Evolutionary conservation across 2,888 invertebrate genomes (phyloP).

Genomic region (Platycheirus rosarum): DNA sequence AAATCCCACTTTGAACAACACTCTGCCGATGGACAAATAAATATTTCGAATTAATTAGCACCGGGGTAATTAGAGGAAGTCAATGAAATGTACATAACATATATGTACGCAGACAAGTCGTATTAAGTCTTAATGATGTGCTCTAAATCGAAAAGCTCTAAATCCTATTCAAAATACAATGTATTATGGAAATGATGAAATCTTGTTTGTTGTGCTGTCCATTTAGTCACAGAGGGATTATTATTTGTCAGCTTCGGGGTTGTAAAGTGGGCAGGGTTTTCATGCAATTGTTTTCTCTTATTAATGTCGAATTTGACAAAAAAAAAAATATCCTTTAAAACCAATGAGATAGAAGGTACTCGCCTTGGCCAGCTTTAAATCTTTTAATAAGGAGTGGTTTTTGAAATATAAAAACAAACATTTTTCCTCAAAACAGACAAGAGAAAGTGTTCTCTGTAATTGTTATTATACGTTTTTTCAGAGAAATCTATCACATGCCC

Average conservation of each 20-base stretch:
- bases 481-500: too few species aligned
- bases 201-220: background rate
- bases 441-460: too few species aligned
- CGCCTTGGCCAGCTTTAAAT: too few species aligned
- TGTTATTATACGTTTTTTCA: too few species aligned
- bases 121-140: conserved; percentile 25
- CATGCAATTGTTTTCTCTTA: too few species aligned
- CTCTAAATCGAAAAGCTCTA: conserved; percentile 13
- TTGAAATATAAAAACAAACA: too few species aligned
- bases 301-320: too few species aligned
- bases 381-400: too few species aligned
- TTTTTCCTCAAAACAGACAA: too few species aligned
- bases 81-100: conserved; percentile 3
- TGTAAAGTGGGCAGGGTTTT: background rate
- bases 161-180: conserved; percentile 16
- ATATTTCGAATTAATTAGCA: conserved; percentile 57
- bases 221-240: conserved; percentile 1
- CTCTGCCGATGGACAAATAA: conserved; percentile 35
- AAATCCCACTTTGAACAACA: conserved; percentile 7
- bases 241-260: background rate
- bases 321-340: too few species aligned
- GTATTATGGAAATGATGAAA: background rate
- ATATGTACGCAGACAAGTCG: background rate
- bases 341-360: too few species aligned
- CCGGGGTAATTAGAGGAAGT: conserved; percentile 32